Conservation (phyloP, 2,888 invertebrate genomes). For the Drosophila koepferae region DNA sequence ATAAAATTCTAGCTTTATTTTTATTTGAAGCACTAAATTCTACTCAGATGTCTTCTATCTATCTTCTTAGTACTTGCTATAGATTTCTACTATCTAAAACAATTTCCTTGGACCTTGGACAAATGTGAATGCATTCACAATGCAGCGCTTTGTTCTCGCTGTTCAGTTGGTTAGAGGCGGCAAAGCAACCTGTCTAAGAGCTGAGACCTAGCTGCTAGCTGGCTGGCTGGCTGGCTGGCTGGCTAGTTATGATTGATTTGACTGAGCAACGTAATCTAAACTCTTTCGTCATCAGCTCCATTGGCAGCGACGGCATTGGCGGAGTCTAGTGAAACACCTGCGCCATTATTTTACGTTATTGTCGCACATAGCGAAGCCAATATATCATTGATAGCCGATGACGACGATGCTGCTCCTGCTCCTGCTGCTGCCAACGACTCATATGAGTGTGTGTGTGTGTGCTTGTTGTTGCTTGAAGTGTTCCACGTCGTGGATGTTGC, state of each 20-base stretch:
- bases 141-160: background rate
- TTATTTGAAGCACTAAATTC: background rate
- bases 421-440: slow-evolving; percentile 30
- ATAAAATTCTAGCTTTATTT: background rate
- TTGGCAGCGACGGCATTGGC: slow-evolving; percentile 18
- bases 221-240: background rate
- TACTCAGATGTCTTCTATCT: background rate
- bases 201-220: background rate
- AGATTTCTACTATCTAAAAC: slow-evolving; percentile 18
- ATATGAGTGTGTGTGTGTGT: slow-evolving; percentile 38
- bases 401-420: slow-evolving; percentile 39
- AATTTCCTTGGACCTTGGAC: slow-evolving; percentile 17
- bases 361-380: slow-evolving; percentile 74
- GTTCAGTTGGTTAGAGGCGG: slow-evolving; percentile 5
- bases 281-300: slow-evolving; percentile 61
- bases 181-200: slow-evolving; percentile 4
- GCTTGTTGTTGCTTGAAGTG: slow-evolving; percentile 28
- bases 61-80: background rate
- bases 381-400: slow-evolving; percentile 72
- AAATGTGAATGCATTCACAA: slow-evolving; percentile 39
- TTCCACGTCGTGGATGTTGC: slow-evolving; percentile 70
- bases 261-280: slow-evolving; percentile 71
- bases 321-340: slow-evolving; percentile 76
- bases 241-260: slow-evolving; percentile 71
- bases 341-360: slow-evolving; percentile 82